These are phyloP conservation scores for Dynastes hyllus DNA, from an alignment of 2,888 invertebrate species.

Conservation along the genomic window DNA sequence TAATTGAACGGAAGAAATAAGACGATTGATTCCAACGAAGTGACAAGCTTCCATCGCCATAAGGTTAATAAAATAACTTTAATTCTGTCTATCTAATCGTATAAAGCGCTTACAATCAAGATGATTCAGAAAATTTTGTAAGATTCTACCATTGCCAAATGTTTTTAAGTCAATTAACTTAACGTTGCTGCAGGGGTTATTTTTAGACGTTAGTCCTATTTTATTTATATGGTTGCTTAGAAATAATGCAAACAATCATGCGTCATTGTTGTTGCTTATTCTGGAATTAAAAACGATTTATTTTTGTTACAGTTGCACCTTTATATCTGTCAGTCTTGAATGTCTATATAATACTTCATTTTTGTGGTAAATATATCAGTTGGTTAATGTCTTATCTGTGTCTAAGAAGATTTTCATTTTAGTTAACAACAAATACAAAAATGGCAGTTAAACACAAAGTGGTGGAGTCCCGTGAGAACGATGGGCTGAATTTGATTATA, in stretches of 20 bases:
- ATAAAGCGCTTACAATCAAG: constrained; percentile 30
- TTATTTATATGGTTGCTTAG: constrained; percentile 45
- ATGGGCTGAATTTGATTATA: constrained; percentile 72
- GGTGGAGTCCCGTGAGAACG: constrained; percentile 72
- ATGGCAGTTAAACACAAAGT: constrained; percentile 78
- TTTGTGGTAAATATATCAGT: constrained; percentile 49
- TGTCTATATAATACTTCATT: constrained; percentile 50
- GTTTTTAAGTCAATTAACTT: constrained; percentile 21
- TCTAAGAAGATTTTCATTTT: constrained; percentile 11
- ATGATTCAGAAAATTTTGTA: constrained; percentile 39
- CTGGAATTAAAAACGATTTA: constrained; percentile 49
- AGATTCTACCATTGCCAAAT: constrained; percentile 35
- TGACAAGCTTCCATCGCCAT: constrained; percentile 43
- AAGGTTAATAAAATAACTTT: constrained; percentile 49
- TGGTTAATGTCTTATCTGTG: background rate
- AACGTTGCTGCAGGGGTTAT: constrained; percentile 5
- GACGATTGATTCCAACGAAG: background rate
- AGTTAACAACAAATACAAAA: constrained; percentile 52
- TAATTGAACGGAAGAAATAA: background rate
- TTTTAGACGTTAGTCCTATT: constrained; percentile 23
- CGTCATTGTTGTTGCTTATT: constrained; percentile 51
- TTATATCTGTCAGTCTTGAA: constrained; percentile 52
- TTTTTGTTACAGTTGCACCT: constrained; percentile 54
- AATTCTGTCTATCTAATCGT: constrained; percentile 18
- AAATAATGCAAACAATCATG: constrained; percentile 45